These are phyloP conservation scores for Brachirus orientalis DNA, from an alignment of 2,113 vertebrate genomes.

Conservation along the genomic window DNA sequence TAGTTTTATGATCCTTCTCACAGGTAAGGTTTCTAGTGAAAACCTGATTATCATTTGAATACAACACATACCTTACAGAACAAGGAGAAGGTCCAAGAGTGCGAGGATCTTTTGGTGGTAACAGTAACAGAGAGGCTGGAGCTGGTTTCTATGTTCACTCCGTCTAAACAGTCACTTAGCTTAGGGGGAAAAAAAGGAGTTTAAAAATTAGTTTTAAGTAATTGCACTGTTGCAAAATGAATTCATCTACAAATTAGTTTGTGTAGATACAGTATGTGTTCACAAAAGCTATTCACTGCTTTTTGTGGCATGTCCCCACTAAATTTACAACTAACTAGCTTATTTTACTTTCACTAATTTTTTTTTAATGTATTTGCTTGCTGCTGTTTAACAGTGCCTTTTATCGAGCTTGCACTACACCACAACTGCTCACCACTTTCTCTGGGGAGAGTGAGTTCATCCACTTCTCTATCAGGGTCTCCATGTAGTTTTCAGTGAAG, in stretches of 20 bases:
- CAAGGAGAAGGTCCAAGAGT: conserved; percentile 96
- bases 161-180: conserved; percentile 96
- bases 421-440: conserved; percentile 89
- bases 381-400: not conserved
- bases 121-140: conserved; percentile 94
- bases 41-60: not conserved
- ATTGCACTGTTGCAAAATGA: not conserved
- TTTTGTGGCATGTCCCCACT: no score
- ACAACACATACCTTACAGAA: conserved; percentile 90
- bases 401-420: not conserved
- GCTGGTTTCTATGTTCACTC: conserved; percentile 92
- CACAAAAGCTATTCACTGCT: no score
- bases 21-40: not conserved
- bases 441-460: conserved; percentile 98
- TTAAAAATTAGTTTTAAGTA: not conserved
- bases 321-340: no score
- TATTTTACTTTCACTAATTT: not conserved
- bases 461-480: conserved; percentile 98
- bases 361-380: not conserved
- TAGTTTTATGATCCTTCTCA: not conserved
- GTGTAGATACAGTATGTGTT: no score
- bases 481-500: conserved; percentile 96
- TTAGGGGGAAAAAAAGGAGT: conserved; percentile 66
- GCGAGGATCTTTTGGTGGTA: conserved; percentile 94
- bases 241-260: no score